Conservation (phyloP, 2,797 vertebrate genomes). For the Cichlasoma orientale region DNA sequence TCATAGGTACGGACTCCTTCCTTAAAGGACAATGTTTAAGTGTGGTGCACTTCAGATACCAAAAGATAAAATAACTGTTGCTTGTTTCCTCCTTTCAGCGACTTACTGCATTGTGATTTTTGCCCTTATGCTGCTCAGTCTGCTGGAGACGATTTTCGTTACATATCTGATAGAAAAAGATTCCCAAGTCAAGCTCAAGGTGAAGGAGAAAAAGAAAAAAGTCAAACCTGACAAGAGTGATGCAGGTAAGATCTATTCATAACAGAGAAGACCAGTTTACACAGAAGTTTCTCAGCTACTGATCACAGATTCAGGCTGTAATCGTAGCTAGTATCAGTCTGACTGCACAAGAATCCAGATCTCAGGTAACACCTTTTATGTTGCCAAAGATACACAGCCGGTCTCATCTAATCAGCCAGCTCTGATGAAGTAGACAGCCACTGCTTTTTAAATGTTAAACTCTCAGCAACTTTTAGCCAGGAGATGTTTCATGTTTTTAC, state of each 20-base stretch:
- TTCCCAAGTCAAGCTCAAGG: neutral
- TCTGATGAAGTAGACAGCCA: neutral
- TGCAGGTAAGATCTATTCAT: conserved; percentile 19
- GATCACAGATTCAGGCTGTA: neutral
- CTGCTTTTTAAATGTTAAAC: too few relatives aligned
- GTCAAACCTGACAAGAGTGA: neutral
- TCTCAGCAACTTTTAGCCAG: neutral
- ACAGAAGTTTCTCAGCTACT: neutral
- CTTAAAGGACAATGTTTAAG: neutral
- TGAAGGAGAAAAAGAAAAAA: neutral
- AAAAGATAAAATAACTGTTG: neutral
- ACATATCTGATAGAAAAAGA: conserved; percentile 72
- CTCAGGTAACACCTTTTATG: neutral
- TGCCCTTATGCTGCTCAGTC: conserved; percentile 81
- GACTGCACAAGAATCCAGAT: rapidly evolving
- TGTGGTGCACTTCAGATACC: neutral
- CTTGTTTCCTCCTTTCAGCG: conserved; percentile 61
- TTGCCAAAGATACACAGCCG: too few relatives aligned
- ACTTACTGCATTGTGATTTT: conserved; percentile 84
- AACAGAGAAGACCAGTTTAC: neutral
- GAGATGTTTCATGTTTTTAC: neutral
- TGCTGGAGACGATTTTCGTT: conserved; percentile 82
- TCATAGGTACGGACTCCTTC: conserved; percentile 77
- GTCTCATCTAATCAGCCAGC: neutral
- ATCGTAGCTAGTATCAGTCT: neutral